Base-by-base conservation (phyloP, 2,113 vertebrate genomes). In the Cromileptes altivelis region DNA sequence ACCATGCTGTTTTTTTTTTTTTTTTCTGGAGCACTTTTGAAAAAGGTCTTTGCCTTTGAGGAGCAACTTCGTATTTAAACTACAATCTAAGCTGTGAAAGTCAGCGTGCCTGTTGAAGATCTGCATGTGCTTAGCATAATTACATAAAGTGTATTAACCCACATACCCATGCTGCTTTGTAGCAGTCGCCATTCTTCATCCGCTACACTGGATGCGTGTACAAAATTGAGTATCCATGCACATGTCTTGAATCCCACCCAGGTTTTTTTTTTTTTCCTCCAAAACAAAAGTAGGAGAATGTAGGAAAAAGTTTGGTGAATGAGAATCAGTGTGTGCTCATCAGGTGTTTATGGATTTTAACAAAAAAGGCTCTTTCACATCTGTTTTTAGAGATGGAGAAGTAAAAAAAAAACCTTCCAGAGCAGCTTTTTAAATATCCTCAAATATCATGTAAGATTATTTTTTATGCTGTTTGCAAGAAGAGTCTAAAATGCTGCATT, bases 31-130 rank as follows among this genome's bases (percentile, higher is more conserved):
- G 42, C 13, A 52, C 15, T 1, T 64, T 56, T 70, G 2, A 70
- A 30, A 62, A 58, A 37, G 23, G 1, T 10, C 18, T 70, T 25
- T 30, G 30, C 56, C 10, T 55, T 64, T 77, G 12, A 75, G n/a
- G 40, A 61, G 37, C 53, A 49, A 47, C 25, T 56, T 67, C 47
- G 25, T 62, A 33, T 72, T 77, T 12, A 23, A 71, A 52, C 12
- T 67, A 63, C 45, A 60, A 19, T 80, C 8, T 33, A 21, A 67
- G 12, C 50, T 55, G 27, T 70, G 18, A 11, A 18, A 30, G 60
- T 70, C 58, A 21, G 42, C 17, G n/a, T 23, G 18, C 7, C 42
- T 58, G 40, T 52, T 37, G 6, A 73, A 63, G n/a, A 62, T 68
- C 62, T 25, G 9, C 30, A 45, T 23, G 23, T 11, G 27, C 62